phyloP scores from a whole-genome alignment of 1,140 invertebrate genomes.

The Agrypnia vestita region DNA sequence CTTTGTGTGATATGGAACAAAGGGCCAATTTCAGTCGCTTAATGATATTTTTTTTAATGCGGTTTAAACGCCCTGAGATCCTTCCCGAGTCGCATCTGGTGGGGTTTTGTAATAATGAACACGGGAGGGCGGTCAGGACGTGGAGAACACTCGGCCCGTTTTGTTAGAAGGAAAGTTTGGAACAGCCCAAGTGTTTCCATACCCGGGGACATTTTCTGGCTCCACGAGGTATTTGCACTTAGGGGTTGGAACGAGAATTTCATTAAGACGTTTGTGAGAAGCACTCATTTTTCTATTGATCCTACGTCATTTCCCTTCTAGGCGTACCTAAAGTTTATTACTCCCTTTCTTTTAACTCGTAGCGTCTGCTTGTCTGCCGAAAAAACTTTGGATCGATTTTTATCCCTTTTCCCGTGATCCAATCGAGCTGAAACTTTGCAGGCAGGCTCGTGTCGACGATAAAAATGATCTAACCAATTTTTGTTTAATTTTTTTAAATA shows the following conservation, averaged over 20 bases:
- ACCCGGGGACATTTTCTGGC: conserved; percentile 40
- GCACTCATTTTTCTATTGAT: conserved; percentile 10
- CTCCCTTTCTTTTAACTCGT: too few relatives aligned
- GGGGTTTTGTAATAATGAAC: conserved; percentile 53
- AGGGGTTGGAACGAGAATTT: conserved; percentile 51
- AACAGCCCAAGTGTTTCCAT: conserved; percentile 51
- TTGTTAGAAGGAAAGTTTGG: conserved; percentile 54
- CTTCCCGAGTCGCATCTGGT: conserved; percentile 40
- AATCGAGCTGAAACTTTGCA: too few relatives aligned
- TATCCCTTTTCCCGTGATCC: too few relatives aligned
- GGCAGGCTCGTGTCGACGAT: too few relatives aligned
- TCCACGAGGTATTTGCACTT: not conserved
- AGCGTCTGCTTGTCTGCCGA: too few relatives aligned
- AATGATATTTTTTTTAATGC: not conserved
- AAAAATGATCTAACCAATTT: too few relatives aligned
- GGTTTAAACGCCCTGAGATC: not conserved
- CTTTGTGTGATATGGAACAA: too few relatives aligned
- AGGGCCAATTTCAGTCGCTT: too few relatives aligned
- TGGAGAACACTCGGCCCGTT: conserved; percentile 39
- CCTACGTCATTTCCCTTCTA: conserved; percentile 42
- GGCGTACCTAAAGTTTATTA: too few relatives aligned
- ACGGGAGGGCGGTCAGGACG: conserved; percentile 13
- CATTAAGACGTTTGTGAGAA: conserved; percentile 54
- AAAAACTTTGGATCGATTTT: too few relatives aligned
- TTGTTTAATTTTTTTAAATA: too few relatives aligned